A percentile compares a stretch with the other conserved stretches of the same genome.
These are phyloP conservation scores for Gorsachius magnificus DNA, from an alignment of 2,797 vertebrate genomes.

Conservation along the genomic window DNA sequence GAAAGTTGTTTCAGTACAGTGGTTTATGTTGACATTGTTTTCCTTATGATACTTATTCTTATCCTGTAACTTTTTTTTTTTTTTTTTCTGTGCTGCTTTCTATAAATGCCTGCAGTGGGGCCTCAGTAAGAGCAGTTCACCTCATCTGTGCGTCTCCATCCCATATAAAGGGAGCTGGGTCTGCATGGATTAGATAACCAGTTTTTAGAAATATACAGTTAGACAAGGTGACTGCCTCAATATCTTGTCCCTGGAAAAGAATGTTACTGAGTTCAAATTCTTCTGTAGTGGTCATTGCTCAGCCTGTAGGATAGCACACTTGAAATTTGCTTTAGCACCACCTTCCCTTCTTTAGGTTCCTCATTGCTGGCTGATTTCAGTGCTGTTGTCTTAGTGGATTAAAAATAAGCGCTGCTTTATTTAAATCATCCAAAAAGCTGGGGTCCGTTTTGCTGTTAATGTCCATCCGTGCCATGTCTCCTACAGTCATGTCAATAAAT, in stretches of 20 bases:
- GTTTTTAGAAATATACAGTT: background rate
- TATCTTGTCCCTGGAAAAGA: background rate
- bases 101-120: fast-evolving
- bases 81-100: background rate
- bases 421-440: background rate
- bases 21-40: background rate
- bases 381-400: background rate
- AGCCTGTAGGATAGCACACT: background rate
- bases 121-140: background rate
- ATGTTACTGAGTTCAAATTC: background rate
- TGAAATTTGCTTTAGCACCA: background rate
- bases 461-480: background rate
- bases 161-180: background rate
- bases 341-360: background rate
- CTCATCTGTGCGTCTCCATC: background rate
- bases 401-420: background rate
- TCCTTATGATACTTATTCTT: background rate
- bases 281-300: background rate
- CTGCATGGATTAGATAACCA: background rate
- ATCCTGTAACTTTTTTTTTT: background rate
- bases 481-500: background rate
- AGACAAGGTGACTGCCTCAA: background rate
- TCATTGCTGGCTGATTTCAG: background rate
- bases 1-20: background rate
- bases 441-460: background rate